Evolutionary conservation across 2,888 invertebrate genomes (phyloP).

Genomic region (Patella caerulea): DNA sequence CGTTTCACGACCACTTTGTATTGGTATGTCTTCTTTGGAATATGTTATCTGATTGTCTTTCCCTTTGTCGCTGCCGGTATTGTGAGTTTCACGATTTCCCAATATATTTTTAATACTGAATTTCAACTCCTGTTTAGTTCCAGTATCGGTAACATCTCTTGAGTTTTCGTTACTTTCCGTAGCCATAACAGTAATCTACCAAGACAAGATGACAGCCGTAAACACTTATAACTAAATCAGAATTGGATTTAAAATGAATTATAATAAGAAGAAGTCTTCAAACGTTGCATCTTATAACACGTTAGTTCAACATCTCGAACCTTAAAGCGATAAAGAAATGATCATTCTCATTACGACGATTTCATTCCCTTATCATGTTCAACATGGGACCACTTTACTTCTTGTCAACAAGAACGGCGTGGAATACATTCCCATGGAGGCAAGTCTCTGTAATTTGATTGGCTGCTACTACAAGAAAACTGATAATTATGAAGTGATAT

Average conservation of each 20-base stretch:
- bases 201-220: no score
- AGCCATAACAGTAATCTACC: background rate
- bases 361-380: background rate
- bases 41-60: background rate
- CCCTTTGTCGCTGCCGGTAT: background rate
- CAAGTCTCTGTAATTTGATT: background rate
- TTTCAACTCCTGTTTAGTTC: conserved; percentile 39
- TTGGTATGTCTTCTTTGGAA: background rate
- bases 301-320: no score
- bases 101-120: conserved; percentile 61
- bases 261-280: no score
- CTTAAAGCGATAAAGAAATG: no score
- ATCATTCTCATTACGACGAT: no score
- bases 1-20: background rate
- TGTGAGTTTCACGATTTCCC: conserved; percentile 24
- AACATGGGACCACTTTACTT: conserved; percentile 5
- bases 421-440: conserved; percentile 3
- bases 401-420: background rate
- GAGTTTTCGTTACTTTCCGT: background rate
- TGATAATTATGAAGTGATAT: background rate
- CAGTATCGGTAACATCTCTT: background rate
- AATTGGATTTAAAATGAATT: no score
- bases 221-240: no score
- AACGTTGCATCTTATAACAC: no score
- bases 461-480: background rate